phyloP scores from a whole-genome alignment of 2,888 invertebrate species.

The Pocota personata region DNA sequence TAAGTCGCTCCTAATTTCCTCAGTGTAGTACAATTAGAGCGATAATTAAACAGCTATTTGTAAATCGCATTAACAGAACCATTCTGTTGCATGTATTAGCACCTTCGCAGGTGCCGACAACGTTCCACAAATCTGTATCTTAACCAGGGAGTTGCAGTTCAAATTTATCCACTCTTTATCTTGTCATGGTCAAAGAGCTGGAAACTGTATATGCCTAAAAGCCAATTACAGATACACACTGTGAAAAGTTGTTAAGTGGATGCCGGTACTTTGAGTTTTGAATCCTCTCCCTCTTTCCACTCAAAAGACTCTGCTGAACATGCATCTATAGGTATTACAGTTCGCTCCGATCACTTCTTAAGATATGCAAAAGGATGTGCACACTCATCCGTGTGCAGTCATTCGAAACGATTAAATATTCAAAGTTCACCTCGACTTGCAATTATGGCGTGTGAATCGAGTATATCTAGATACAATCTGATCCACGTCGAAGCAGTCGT shows the following conservation, averaged over 20 bases:
- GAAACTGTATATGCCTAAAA: background rate
- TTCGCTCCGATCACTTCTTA: slow-evolving; percentile 39
- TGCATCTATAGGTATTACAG: background rate
- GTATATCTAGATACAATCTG: slow-evolving; percentile 40
- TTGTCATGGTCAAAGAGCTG: slow-evolving; percentile 17
- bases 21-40: slow-evolving; percentile 7
- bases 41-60: slow-evolving; percentile 24
- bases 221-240: slow-evolving; percentile 44
- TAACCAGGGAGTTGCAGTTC: background rate
- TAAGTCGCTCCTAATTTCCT: background rate
- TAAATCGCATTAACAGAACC: slow-evolving; percentile 26
- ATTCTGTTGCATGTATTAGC: slow-evolving; percentile 11
- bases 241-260: slow-evolving; percentile 37
- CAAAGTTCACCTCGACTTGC: slow-evolving; percentile 32
- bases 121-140: background rate
- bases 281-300: background rate
- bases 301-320: background rate
- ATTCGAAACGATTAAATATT: slow-evolving; percentile 62
- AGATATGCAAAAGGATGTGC: slow-evolving; percentile 64
- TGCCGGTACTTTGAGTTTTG: slow-evolving; percentile 38
- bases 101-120: background rate
- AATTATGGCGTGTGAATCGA: slow-evolving; percentile 66
- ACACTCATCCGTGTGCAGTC: slow-evolving; percentile 41
- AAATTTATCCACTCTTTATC: slow-evolving; percentile 4
- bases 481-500: background rate